A percentile compares a stretch with the other conserved stretches of the same genome.
Conservation (phyloP, 2,888 invertebrate genomes). For the Caradrina clavipalpis region DNA sequence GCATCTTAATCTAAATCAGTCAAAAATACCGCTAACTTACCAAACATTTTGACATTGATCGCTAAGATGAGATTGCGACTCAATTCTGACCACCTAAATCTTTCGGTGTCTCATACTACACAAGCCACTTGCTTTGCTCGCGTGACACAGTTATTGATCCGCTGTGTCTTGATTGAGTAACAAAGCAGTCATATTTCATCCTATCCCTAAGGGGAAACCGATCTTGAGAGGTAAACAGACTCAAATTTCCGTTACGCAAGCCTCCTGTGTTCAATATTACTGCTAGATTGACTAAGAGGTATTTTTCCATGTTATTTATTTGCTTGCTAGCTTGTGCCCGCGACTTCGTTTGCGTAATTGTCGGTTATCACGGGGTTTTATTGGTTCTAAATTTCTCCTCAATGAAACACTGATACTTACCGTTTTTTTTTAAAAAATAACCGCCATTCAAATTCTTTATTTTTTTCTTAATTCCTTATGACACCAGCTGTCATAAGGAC, state of each 20-base stretch:
- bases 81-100: neutral
- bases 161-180: conserved; percentile 9
- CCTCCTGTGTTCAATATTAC: conserved; percentile 1
- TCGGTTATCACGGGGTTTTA: too few relatives aligned
- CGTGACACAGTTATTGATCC: conserved; percentile 11
- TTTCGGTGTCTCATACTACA: neutral
- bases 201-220: conserved; percentile 17
- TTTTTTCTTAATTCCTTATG: too few relatives aligned
- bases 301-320: conserved; percentile 3
- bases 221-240: neutral
- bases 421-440: too few relatives aligned
- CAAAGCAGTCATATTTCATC: conserved; percentile 46
- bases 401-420: too few relatives aligned
- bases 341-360: too few relatives aligned
- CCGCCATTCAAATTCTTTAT: too few relatives aligned
- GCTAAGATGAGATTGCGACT: too few relatives aligned
- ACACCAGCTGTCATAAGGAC: too few relatives aligned
- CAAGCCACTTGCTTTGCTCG: neutral
- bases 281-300: conserved; percentile 12
- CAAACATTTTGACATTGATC: too few relatives aligned
- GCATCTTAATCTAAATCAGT: too few relatives aligned
- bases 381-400: too few relatives aligned
- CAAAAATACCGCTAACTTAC: too few relatives aligned
- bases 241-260: conserved; percentile 16
- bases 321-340: neutral